Evolutionary conservation across 1,140 invertebrate genomes (phyloP).

Genomic region (Conus betulinus): DNA sequence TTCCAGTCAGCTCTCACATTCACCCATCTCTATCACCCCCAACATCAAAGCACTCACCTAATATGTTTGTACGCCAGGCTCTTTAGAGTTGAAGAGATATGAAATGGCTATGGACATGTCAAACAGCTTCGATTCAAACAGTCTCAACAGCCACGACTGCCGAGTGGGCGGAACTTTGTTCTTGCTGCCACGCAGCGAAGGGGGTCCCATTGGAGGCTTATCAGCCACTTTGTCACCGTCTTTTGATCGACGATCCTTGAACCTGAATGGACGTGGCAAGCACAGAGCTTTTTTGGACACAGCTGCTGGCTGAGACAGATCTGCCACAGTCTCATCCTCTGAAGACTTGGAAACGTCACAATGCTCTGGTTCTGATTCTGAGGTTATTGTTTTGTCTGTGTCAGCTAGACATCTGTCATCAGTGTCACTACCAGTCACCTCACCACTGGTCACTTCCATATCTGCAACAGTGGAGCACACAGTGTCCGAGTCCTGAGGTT

Average conservation of each 20-base stretch:
- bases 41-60: constrained; percentile 80
- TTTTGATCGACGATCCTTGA: constrained; percentile 8
- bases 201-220: constrained; percentile 21
- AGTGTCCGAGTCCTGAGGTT: not conserved
- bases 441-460: not conserved
- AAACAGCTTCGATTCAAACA: constrained; percentile 98
- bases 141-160: constrained; percentile 85
- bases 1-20: too few species aligned
- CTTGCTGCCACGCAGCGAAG: constrained; percentile 19
- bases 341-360: constrained; percentile 1
- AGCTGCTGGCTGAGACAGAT: not conserved
- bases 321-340: constrained; percentile 15
- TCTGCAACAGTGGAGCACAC: not conserved
- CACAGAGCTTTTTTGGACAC: constrained; percentile 11
- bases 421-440: not conserved
- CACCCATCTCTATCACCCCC: not conserved
- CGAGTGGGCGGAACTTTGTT: constrained; percentile 47
- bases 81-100: constrained; percentile 98
- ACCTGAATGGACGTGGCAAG: constrained; percentile 24
- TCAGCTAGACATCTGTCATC: not conserved
- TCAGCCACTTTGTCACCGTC: constrained; percentile 26
- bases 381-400: not conserved
- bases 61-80: constrained; percentile 96
- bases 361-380: not conserved
- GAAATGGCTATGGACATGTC: constrained; percentile 98